Evolutionary conservation across 2,113 vertebrate genomes (phyloP).

Genomic region (Dasyurus viverrinus): DNA sequence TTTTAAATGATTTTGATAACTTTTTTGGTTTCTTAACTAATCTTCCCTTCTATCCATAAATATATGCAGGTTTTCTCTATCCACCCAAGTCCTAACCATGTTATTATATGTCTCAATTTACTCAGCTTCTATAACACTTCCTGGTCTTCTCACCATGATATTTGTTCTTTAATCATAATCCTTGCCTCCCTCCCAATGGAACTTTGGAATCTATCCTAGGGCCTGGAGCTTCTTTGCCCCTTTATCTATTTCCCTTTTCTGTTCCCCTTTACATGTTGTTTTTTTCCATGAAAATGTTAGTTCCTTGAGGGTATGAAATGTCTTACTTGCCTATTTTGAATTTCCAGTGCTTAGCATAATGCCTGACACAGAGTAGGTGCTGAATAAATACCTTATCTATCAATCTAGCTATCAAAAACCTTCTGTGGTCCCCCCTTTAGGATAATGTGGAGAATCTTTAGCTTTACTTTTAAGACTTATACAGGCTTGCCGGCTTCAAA

Average conservation of each 20-base stretch:
- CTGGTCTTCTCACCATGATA: not conserved
- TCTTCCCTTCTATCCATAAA: not conserved
- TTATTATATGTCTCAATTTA: not conserved
- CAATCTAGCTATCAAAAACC: not conserved
- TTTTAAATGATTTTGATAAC: not conserved
- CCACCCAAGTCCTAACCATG: not conserved
- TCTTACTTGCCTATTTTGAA: not conserved
- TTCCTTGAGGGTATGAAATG: not conserved
- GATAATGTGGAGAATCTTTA: not conserved
- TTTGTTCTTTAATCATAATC: not conserved
- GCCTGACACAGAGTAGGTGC: not conserved
- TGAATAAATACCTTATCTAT: not conserved
- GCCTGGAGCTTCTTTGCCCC: not conserved
- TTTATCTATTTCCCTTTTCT: not conserved
- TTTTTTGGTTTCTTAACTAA: not conserved
- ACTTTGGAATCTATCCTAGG: not conserved
- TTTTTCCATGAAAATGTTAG: not conserved
- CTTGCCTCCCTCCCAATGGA: not conserved
- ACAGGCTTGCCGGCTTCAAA: not conserved
- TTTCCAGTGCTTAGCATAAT: not conserved
- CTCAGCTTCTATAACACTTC: not conserved
- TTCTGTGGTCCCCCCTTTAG: not conserved
- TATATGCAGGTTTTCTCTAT: not conserved
- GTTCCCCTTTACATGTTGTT: not conserved
- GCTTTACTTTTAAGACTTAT: not conserved